Evolutionary conservation across 2,888 invertebrate species (phyloP).

Genomic region (Sminthurides aquaticus): DNA sequence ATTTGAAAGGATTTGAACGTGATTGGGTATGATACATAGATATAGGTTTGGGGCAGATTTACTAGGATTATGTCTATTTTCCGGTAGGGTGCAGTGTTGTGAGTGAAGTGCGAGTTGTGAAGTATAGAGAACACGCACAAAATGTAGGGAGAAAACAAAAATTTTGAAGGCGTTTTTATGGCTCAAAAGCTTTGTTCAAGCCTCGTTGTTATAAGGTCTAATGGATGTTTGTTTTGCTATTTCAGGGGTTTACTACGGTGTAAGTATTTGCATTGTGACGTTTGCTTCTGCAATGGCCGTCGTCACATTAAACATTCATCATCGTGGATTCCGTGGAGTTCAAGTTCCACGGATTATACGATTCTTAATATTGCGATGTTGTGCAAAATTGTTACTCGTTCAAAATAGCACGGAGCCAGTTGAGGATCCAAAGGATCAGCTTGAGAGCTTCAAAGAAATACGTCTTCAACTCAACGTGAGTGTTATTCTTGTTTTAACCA

Average conservation of each 20-base stretch:
- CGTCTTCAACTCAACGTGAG: conserved; percentile 40
- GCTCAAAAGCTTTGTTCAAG: too few relatives aligned
- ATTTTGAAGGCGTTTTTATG: too few relatives aligned
- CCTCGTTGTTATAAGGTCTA: too few relatives aligned
- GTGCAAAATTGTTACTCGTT: conserved; percentile 66
- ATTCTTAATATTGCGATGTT: conserved; percentile 64
- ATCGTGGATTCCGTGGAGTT: conserved; percentile 71
- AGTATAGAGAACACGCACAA: too few relatives aligned
- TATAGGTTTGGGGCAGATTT: too few relatives aligned
- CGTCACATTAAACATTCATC: conserved; percentile 76
- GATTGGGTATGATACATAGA: neutral
- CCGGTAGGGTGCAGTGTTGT: too few relatives aligned
- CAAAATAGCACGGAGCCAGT: conserved; percentile 54
- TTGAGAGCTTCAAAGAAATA: conserved; percentile 40
- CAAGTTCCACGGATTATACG: conserved; percentile 66
- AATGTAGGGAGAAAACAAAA: too few relatives aligned
- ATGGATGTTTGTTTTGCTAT: too few relatives aligned
- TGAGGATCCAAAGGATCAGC: conserved; percentile 39
- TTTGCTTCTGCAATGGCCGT: conserved; percentile 74
- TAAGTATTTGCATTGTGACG: conserved; percentile 71
- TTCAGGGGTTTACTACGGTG: conserved; percentile 72
- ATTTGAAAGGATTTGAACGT: neutral
- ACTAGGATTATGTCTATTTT: too few relatives aligned
- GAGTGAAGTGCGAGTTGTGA: too few relatives aligned
- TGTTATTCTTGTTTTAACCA: neutral